A percentile compares a stretch with the other conserved stretches of the same genome.
Evolutionary conservation across 2,797 vertebrate genomes (phyloP).

Genomic region (Danio jaintianensis): DNA sequence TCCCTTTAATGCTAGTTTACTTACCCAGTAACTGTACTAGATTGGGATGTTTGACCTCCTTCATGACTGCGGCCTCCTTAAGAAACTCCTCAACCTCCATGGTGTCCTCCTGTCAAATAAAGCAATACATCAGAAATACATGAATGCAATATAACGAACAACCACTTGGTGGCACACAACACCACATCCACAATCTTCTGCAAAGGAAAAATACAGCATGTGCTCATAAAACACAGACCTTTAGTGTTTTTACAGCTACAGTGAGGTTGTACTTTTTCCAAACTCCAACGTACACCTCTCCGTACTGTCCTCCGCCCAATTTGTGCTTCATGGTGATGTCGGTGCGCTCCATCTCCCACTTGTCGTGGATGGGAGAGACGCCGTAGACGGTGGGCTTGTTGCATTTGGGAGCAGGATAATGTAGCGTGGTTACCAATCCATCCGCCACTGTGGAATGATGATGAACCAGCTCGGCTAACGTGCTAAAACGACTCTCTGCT

Average conservation of each 20-base stretch:
- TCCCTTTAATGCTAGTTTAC: constrained; percentile 48
- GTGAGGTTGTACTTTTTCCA: constrained; percentile 99
- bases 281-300: constrained; percentile 96
- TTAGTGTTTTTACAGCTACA: constrained; percentile 96
- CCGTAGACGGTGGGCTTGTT: constrained; percentile 99
- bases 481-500: constrained; percentile 96
- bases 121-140: background rate
- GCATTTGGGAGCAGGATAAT: constrained; percentile 98
- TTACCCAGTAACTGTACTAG: constrained; percentile 87
- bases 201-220: background rate
- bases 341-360: constrained; percentile 99
- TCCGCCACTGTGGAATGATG: constrained; percentile 98
- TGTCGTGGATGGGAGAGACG: constrained; percentile 98
- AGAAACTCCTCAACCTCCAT: constrained; percentile 99
- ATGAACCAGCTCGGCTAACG: constrained; percentile 95
- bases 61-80: constrained; percentile 99
- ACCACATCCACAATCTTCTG: background rate
- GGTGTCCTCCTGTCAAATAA: constrained; percentile 88
- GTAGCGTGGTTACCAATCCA: constrained; percentile 95
- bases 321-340: constrained; percentile 99
- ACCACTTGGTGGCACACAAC: background rate
- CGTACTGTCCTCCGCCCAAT: constrained; percentile 97
- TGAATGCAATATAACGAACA: background rate
- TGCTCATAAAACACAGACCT: constrained; percentile 75
- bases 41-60: constrained; percentile 98